A percentile compares a stretch with the other conserved stretches of the same genome.
These are phyloP conservation scores for Leptoteleia sp. DNA, from an alignment of 1,140 invertebrate species.

Conservation along the genomic window DNA sequence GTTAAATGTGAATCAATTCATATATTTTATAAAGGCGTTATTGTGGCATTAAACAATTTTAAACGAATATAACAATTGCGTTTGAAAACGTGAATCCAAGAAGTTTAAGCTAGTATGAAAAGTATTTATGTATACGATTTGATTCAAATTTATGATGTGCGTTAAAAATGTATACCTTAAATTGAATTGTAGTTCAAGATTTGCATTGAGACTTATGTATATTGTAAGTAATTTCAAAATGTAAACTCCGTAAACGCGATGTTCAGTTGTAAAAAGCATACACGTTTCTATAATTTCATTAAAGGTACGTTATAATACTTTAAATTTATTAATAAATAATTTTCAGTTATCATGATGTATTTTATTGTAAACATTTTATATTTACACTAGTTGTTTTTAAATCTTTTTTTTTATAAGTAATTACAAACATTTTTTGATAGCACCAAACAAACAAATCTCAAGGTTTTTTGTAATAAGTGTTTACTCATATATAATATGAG, in stretches of 20 bases:
- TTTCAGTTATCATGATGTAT: not conserved
- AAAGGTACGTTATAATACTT: constrained; percentile 6
- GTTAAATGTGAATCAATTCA: constrained; percentile 15
- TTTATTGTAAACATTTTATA: too few relatives aligned
- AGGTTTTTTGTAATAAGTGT: too few relatives aligned
- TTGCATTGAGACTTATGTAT: too few relatives aligned
- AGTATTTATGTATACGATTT: not conserved
- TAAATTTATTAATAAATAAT: constrained; percentile 3
- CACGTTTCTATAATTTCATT: constrained; percentile 9
- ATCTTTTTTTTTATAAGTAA: too few relatives aligned
- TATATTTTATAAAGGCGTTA: constrained; percentile 46
- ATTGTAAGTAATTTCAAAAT: too few relatives aligned
- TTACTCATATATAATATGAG: too few relatives aligned
- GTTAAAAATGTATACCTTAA: too few relatives aligned
- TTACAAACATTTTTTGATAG: too few relatives aligned
- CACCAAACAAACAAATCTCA: too few relatives aligned
- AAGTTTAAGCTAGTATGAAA: not conserved
- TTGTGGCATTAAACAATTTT: constrained; percentile 31
- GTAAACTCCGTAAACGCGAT: too few relatives aligned
- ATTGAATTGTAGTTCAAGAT: not conserved
- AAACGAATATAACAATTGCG: constrained; percentile 1
- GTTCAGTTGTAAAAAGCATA: not conserved
- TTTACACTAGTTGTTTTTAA: too few relatives aligned
- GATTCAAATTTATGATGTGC: not conserved
- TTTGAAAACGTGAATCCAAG: not conserved